These are phyloP conservation scores for Heliocidaris erythrogramma DNA, from an alignment of 35 echinoderm and acorn worm genomes.

Conservation along the genomic window DNA sequence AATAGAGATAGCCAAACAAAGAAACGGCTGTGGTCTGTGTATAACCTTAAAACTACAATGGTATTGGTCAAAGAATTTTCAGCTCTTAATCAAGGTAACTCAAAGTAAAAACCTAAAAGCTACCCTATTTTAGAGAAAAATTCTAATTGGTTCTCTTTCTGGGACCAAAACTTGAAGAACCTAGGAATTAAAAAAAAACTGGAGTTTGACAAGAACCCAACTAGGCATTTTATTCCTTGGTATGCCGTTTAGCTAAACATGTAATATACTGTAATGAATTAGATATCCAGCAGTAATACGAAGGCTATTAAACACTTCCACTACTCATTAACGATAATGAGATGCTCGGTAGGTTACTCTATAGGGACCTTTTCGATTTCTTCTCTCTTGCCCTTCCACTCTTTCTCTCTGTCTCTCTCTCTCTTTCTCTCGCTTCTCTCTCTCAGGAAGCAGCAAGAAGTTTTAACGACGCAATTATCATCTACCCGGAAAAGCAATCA, in stretches of 20 bases:
- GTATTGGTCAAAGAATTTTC: background rate
- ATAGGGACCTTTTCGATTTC: background rate
- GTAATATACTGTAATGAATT: background rate
- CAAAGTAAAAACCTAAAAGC: background rate
- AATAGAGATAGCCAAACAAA: conserved; percentile 11
- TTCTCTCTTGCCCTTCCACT: background rate
- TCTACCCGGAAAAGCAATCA: no score
- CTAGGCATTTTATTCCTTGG: background rate
- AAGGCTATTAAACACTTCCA: background rate
- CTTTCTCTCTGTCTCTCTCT: background rate
- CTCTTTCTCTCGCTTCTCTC: background rate
- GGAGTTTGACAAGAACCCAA: background rate
- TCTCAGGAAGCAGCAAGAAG: no score
- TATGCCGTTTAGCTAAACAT: background rate
- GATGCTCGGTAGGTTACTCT: background rate
- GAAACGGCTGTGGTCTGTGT: background rate
- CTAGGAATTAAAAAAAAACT: background rate
- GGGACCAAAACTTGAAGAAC: background rate
- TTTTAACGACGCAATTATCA: no score
- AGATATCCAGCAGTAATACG: background rate
- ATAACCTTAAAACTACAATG: background rate
- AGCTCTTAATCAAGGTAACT: background rate
- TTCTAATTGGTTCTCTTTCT: background rate
- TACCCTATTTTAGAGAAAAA: background rate
- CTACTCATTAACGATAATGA: background rate